These are phyloP conservation scores for Siphonodentalium dalli DNA, from an alignment of 2,888 invertebrate genomes.

Conservation along the genomic window DNA sequence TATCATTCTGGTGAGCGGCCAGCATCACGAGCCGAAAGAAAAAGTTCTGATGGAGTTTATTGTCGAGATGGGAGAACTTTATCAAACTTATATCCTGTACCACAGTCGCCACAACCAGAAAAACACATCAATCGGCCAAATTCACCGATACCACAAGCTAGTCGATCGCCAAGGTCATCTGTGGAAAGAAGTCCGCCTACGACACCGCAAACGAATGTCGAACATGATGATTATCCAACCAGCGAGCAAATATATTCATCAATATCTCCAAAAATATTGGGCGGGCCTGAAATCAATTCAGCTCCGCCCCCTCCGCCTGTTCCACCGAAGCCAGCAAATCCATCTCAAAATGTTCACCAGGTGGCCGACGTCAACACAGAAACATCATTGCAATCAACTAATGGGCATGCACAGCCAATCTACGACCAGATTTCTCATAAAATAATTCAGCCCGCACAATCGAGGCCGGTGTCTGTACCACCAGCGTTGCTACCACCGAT, in stretches of 20 bases:
- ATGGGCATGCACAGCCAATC: slow-evolving; percentile 9
- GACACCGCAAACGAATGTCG: slow-evolving; percentile 26
- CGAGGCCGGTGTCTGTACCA: slow-evolving; percentile 22
- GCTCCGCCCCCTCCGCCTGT: no score
- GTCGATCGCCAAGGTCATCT: slow-evolving; percentile 21
- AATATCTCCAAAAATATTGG: no score
- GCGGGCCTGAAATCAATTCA: no score
- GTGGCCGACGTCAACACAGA: no score
- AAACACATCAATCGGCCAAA: slow-evolving; percentile 20
- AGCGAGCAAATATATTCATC: neutral
- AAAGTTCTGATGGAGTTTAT: slow-evolving; percentile 29
- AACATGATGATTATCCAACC: no score
- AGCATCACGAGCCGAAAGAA: slow-evolving; percentile 27
- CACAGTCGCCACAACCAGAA: slow-evolving; percentile 26
- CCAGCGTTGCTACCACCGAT: slow-evolving; percentile 24
- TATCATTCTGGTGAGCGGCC: slow-evolving; percentile 22
- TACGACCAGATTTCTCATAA: slow-evolving; percentile 17
- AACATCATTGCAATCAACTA: no score
- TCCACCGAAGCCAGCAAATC: no score
- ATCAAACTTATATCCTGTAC: no score
- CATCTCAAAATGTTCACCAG: no score
- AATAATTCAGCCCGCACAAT: slow-evolving; percentile 1
- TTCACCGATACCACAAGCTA: slow-evolving; percentile 26
- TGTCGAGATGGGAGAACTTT: no score
- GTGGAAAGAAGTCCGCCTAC: slow-evolving; percentile 14